Conservation (phyloP, 2,888 invertebrate species). For the Arctia plantaginis region DNA sequence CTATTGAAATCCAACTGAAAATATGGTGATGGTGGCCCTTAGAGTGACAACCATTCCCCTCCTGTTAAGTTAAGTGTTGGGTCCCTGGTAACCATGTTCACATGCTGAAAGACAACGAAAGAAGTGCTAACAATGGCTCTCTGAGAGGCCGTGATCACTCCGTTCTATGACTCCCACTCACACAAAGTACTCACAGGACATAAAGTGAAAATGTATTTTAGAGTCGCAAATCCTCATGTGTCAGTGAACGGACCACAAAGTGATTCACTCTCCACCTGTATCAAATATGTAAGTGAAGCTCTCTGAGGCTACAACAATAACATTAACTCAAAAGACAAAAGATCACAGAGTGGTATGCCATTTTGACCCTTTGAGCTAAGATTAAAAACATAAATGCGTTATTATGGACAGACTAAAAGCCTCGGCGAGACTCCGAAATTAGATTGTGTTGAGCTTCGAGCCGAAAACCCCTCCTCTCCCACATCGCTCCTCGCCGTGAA, state of each 20-base stretch:
- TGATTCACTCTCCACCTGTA: not conserved
- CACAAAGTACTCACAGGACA: not conserved
- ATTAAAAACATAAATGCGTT: conserved; percentile 54
- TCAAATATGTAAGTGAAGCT: conserved; percentile 18
- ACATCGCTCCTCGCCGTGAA: not conserved
- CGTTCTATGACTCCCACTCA: not conserved
- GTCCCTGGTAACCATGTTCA: too few species aligned
- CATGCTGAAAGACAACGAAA: not conserved
- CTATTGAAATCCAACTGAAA: too few species aligned
- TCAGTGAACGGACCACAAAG: not conserved
- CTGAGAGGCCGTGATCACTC: not conserved
- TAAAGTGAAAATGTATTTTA: not conserved
- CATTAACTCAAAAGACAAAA: conserved; percentile 36
- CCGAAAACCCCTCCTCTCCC: not conserved
- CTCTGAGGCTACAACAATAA: conserved; percentile 23
- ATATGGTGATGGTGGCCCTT: too few species aligned
- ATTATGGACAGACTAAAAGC: conserved; percentile 52
- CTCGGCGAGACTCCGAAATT: conserved; percentile 44
- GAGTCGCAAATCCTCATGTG: not conserved
- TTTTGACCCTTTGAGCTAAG: conserved; percentile 43
- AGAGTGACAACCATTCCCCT: too few species aligned
- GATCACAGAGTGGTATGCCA: conserved; percentile 23
- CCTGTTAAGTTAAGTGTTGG: too few species aligned
- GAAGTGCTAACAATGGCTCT: not conserved
- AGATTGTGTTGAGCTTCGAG: conserved; percentile 41